Conservation (phyloP, 2,888 invertebrate species). For the Eugnorisma glareosa region DNA sequence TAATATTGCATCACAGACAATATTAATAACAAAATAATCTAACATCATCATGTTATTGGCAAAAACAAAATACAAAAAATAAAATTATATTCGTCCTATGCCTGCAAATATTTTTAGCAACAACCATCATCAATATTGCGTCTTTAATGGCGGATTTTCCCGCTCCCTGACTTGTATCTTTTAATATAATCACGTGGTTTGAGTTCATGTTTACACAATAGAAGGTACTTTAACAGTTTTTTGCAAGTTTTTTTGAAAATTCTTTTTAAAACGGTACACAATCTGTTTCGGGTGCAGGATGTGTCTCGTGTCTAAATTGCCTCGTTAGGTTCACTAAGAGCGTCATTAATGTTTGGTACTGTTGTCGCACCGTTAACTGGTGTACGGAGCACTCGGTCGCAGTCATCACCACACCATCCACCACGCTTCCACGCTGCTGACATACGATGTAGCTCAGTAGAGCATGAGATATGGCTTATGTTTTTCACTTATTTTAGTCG, state of each 20-base stretch:
- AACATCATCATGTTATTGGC: slow-evolving; percentile 21
- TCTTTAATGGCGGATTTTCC: slow-evolving; percentile 17
- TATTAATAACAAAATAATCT: slow-evolving; percentile 34
- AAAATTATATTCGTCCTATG: slow-evolving; percentile 4
- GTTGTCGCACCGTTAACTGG: slow-evolving; percentile 50
- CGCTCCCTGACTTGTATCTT: slow-evolving; percentile 15
- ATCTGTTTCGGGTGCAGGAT: slow-evolving; percentile 15
- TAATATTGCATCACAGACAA: slow-evolving; percentile 22
- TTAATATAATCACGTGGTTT: slow-evolving; percentile 21
- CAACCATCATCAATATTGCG: neutral
- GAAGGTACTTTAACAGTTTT: neutral
- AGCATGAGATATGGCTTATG: slow-evolving; percentile 75
- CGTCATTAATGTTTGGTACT: slow-evolving; percentile 42
- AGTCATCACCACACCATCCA: slow-evolving; percentile 56
- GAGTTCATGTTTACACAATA: slow-evolving; percentile 1
- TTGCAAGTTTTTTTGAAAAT: neutral
- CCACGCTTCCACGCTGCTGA: slow-evolving; percentile 34
- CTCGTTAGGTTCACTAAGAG: slow-evolving; percentile 49
- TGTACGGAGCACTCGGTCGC: slow-evolving; percentile 13
- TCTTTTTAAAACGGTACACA: slow-evolving; percentile 38
- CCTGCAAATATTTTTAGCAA: slow-evolving; percentile 21
- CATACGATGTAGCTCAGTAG: slow-evolving; percentile 80
- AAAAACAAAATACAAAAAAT: slow-evolving; percentile 42
- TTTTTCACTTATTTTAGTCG: slow-evolving; percentile 67
- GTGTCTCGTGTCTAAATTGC: slow-evolving; percentile 31